Evolutionary conservation across 2,888 invertebrate genomes (phyloP), one percentile per base, ranked within the genome.

Genomic region (Eristalis tenax): DNA sequence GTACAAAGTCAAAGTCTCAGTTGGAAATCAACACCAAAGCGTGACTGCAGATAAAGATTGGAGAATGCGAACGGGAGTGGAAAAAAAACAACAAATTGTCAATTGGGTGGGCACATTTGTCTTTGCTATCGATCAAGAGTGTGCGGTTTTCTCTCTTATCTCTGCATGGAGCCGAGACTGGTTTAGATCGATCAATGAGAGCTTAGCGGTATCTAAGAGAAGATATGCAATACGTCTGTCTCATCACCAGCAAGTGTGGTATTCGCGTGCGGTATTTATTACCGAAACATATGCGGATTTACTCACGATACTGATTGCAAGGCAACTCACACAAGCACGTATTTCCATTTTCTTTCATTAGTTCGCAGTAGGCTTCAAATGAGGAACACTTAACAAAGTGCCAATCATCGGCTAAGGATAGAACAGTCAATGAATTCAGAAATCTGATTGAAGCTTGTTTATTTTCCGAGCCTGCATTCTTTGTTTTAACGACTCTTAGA

Each of bases 1-100:
- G 32, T 32, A 32, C 32, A 32, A 75, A 73, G 68, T 57, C 80
- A 81, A 85, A 85, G 76, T 85, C 82, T 69, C 57, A 32, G 68
- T 69, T 82, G 57, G 50, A 64, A 76, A 66, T 32, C 28, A n/a
- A 79, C 18, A 57, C 13, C 10, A 59, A 80, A 85, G 66, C 76
- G 71, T 57, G 76, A 81, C 59, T 28, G 13, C 22, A 26, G 61
- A 81, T 75, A 80, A 76, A 71, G 23, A 68, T 15, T 26, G 59
- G 26, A 66, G 59, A 76, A 40, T 56, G 50, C 8, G 35, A 56
- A 35, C 4, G 18, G 68, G 22, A 43, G 15, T 50, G 68, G 50
- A 28, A 35, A 65, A 69, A 85, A 77, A 71, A 61, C n/a, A 65
- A 77, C 18, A 63, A 1, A 69, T 43, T 63, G 22, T 71, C 64